A percentile compares a stretch with the other conserved stretches of the same genome.
These are phyloP conservation scores for Allobates femoralis DNA, from an alignment of 2,797 vertebrate species.

Conservation along the genomic window DNA sequence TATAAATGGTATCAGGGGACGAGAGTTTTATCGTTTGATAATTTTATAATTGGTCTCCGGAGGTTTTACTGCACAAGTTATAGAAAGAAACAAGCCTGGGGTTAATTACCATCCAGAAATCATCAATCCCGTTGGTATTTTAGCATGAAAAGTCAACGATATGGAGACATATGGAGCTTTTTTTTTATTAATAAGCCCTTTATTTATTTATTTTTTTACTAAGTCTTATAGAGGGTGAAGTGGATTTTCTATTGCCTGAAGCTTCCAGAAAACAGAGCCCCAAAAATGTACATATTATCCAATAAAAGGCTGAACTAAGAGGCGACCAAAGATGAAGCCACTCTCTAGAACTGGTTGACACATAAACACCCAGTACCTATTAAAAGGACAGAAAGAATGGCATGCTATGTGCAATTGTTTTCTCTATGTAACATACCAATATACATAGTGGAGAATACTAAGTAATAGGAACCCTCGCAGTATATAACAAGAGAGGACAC, in stretches of 20 bases:
- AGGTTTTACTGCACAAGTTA: background rate
- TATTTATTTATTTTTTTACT: background rate
- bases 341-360: background rate
- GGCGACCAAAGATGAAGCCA: background rate
- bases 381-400: no score
- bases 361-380: no score
- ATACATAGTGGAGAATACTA: no score
- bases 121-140: background rate
- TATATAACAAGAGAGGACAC: no score
- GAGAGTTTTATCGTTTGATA: background rate
- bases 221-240: background rate
- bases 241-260: background rate
- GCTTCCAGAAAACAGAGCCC: background rate
- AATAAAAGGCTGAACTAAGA: background rate
- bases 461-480: no score
- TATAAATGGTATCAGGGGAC: constrained; percentile 14
- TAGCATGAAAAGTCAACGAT: background rate
- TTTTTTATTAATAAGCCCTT: background rate
- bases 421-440: no score
- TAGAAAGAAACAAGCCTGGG: background rate
- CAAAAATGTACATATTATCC: no score
- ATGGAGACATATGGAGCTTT: background rate
- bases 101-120: background rate
- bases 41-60: constrained; percentile 25
- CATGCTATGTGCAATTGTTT: no score